These are phyloP conservation scores for Grus americana DNA, from an alignment of 2,113 vertebrate species.

Conservation along the genomic window DNA sequence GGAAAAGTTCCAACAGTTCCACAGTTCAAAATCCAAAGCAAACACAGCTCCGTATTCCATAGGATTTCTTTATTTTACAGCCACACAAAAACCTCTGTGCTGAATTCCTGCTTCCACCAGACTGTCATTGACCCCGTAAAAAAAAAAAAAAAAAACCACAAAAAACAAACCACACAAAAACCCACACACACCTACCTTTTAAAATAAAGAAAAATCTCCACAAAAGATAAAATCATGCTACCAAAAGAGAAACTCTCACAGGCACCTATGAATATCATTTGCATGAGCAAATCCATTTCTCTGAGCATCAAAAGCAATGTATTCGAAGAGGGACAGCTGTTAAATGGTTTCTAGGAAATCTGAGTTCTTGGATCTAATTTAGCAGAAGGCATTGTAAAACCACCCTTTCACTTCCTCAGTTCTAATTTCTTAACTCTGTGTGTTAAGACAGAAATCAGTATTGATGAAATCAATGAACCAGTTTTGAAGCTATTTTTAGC, in stretches of 20 bases:
- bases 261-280: neutral
- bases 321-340: neutral
- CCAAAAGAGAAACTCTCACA: neutral
- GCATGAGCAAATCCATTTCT: neutral
- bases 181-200: neutral
- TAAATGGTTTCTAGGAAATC: neutral
- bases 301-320: neutral
- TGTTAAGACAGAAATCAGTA: neutral
- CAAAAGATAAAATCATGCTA: neutral
- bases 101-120: neutral
- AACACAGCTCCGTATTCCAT: neutral
- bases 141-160: neutral
- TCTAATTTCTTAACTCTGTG: neutral
- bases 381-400: neutral
- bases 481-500: neutral
- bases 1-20: neutral
- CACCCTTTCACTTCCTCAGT: neutral
- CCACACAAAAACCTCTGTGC: neutral
- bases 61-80: neutral
- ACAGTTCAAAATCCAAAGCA: neutral
- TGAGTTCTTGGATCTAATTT: neutral
- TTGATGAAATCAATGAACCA: neutral
- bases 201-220: neutral
- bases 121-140: fast-evolving
- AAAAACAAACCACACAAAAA: too few species aligned